Evolutionary conservation across 2,113 vertebrate genomes (phyloP).

Genomic region (Aldabrachelys gigantea): DNA sequence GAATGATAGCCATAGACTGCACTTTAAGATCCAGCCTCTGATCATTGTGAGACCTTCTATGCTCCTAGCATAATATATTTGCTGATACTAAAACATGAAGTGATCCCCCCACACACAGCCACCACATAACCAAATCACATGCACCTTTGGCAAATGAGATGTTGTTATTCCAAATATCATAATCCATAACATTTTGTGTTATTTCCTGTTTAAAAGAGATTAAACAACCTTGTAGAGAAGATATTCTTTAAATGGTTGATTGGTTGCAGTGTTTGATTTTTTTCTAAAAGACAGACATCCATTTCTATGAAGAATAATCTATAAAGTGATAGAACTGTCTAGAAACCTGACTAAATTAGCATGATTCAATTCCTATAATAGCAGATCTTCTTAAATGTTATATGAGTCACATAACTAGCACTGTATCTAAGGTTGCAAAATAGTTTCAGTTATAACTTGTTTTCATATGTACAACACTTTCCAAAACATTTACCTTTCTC

Average conservation of each 20-base stretch:
- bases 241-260: neutral
- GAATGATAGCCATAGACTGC: neutral
- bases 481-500: constrained; percentile 33
- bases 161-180: neutral
- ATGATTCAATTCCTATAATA: neutral
- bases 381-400: neutral
- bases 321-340: neutral
- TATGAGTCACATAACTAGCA: neutral
- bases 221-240: neutral
- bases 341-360: neutral
- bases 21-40: neutral
- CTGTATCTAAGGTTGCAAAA: neutral
- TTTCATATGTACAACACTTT: constrained; percentile 25
- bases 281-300: neutral
- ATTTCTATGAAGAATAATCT: neutral
- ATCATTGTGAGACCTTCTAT: neutral
- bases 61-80: neutral
- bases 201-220: neutral
- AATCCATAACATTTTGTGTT: neutral
- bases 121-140: neutral
- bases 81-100: constrained; percentile 8
- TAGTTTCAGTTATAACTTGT: neutral
- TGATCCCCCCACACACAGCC: neutral
- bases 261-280: neutral
- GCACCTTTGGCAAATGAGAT: neutral